Percentiles rank a stretch among this genome's conserved stretches.
Evolutionary conservation across 2,888 invertebrate species (phyloP).

Genomic region (Hirtodrosophila trivittata): DNA sequence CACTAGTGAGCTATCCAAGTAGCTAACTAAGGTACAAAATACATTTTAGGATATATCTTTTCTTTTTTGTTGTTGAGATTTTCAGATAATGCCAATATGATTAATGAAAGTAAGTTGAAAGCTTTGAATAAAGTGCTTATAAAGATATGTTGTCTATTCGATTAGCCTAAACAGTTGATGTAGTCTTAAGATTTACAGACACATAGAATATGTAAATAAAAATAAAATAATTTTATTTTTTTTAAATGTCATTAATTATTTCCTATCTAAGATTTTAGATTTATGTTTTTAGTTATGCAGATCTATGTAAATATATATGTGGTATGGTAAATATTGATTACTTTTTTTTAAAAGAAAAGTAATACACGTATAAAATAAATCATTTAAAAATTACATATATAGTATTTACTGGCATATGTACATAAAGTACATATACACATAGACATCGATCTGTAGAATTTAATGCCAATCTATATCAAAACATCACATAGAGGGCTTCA

Average conservation of each 20-base stretch:
- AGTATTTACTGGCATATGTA: too few relatives aligned
- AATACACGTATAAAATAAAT: conserved; percentile 56
- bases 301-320: conserved; percentile 6
- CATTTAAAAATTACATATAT: conserved; percentile 58
- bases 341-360: conserved; percentile 38
- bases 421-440: conserved; percentile 18
- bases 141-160: conserved; percentile 60
- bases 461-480: conserved; percentile 77
- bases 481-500: conserved; percentile 67
- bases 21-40: conserved; percentile 20
- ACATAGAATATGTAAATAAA: conserved; percentile 10
- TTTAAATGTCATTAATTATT: conserved; percentile 1
- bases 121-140: conserved; percentile 26
- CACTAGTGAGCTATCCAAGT: conserved; percentile 18
- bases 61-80: conserved; percentile 2
- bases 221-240: conserved; percentile 4
- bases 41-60: conserved; percentile 11
- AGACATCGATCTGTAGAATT: conserved; percentile 42
- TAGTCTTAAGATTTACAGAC: conserved; percentile 45
- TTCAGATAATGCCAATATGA: conserved; percentile 27
- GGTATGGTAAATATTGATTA: too few relatives aligned
- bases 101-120: conserved; percentile 43
- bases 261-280: conserved; percentile 1
- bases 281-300: conserved; percentile 5
- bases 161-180: conserved; percentile 40